Evolutionary conservation across 2,113 vertebrate species (phyloP).

Genomic region (Grallaria varia): DNA sequence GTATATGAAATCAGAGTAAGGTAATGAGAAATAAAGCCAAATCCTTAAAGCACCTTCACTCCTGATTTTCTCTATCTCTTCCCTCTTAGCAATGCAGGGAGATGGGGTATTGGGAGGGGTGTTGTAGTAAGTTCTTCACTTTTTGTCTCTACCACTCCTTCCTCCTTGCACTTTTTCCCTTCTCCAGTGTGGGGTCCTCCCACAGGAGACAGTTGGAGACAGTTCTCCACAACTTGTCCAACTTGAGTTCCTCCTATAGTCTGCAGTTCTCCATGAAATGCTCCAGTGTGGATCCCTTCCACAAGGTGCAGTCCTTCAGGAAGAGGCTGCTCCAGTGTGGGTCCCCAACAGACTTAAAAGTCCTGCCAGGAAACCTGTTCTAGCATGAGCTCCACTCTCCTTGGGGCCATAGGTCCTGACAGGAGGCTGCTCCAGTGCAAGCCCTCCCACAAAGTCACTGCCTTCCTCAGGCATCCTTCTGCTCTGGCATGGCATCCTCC

Average conservation of each 20-base stretch:
- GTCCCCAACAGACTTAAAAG: background rate
- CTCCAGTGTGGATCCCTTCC: background rate
- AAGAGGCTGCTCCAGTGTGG: background rate
- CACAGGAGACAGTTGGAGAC: fast-evolving
- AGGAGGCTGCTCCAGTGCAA: background rate
- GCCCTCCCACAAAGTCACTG: background rate
- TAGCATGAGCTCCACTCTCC: background rate
- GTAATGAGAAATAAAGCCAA: background rate
- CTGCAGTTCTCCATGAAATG: background rate
- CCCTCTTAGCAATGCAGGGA: fast-evolving
- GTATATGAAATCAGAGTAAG: background rate
- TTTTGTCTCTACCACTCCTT: background rate
- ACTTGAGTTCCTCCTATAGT: fast-evolving
- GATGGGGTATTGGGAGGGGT: fast-evolving
- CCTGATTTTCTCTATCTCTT: fast-evolving
- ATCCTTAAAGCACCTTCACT: background rate
- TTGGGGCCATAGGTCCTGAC: background rate
- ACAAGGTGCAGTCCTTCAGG: background rate
- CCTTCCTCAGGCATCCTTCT: background rate
- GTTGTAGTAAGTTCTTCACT: background rate
- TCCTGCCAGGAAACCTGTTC: background rate
- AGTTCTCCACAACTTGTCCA: background rate
- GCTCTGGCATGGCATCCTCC: background rate
- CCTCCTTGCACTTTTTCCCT: background rate
- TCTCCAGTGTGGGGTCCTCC: background rate